Evolutionary conservation across 1,140 invertebrate species (phyloP).

Genomic region (Coboldia fuscipes): DNA sequence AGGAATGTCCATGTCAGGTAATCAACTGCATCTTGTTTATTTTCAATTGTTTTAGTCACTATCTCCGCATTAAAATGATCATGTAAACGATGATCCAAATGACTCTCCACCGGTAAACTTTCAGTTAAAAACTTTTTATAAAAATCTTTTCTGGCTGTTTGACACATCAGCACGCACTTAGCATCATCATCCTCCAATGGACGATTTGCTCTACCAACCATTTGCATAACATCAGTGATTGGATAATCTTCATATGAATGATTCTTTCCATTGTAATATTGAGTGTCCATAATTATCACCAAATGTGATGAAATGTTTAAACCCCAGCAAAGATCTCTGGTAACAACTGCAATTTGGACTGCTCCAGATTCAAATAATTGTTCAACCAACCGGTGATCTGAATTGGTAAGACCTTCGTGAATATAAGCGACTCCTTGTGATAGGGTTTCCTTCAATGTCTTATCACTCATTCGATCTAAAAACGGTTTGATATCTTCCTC

Average conservation of each 20-base stretch:
- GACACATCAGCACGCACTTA: constrained; percentile 93
- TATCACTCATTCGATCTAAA: constrained; percentile 68
- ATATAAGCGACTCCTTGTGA: constrained; percentile 91
- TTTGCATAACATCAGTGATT: constrained; percentile 91
- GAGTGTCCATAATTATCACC: constrained; percentile 94
- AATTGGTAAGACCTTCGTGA: constrained; percentile 74
- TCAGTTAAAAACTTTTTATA: constrained; percentile 98
- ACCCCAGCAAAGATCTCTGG: constrained; percentile 79
- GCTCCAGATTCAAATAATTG: constrained; percentile 84
- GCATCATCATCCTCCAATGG: constrained; percentile 82
- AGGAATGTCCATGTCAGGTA: constrained; percentile 99
- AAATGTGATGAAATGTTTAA: constrained; percentile 75
- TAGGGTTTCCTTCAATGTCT: constrained; percentile 69
- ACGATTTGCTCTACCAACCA: constrained; percentile 83
- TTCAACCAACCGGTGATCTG: constrained; percentile 76
- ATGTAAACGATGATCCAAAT: constrained; percentile 90
- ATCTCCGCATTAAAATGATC: constrained; percentile 99
- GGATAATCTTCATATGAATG: constrained; percentile 94
- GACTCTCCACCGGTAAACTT: constrained; percentile 92
- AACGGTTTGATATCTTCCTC: constrained; percentile 75
- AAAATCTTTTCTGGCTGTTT: constrained; percentile 94
- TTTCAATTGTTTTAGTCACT: constrained; percentile 98
- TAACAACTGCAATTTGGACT: constrained; percentile 82
- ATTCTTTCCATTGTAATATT: constrained; percentile 89
- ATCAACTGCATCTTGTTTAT: constrained; percentile 99